phyloP scores from a whole-genome alignment of 2,113 vertebrate genomes.

The Spea multiplicata region DNA sequence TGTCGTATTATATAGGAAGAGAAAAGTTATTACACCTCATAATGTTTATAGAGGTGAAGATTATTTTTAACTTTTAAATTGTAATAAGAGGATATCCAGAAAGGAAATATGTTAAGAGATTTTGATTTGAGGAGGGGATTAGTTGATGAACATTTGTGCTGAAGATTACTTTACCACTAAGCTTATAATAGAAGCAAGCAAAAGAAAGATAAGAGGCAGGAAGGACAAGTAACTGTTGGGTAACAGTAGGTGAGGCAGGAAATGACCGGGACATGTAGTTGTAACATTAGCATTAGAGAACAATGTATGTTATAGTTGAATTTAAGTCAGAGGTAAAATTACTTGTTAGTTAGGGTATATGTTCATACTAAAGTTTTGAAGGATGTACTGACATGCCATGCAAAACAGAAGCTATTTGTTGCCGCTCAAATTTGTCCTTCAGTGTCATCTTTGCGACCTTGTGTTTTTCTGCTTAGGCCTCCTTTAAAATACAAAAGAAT shows the following conservation, averaged over 20 bases:
- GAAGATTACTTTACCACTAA: background rate
- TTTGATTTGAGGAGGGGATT: background rate
- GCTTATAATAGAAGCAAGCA: too few relatives aligned
- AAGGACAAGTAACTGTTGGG: background rate
- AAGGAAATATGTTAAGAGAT: background rate
- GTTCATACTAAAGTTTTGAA: too few relatives aligned
- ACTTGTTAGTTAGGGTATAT: background rate
- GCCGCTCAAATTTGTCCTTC: too few relatives aligned
- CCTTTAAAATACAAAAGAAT: too few relatives aligned
- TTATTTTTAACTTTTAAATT: background rate
- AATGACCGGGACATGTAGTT: background rate
- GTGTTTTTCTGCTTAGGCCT: too few relatives aligned
- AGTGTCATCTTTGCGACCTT: too few relatives aligned
- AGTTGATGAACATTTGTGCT: background rate
- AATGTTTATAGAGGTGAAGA: too few relatives aligned
- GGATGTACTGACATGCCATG: too few relatives aligned
- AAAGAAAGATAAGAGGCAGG: background rate
- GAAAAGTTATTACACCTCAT: too few relatives aligned
- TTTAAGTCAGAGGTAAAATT: background rate
- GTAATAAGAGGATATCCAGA: background rate
- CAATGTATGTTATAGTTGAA: background rate
- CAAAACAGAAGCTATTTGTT: too few relatives aligned
- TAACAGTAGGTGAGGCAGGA: background rate
- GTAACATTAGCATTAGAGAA: background rate
- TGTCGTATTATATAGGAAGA: too few relatives aligned